A percentile compares a stretch with the other conserved stretches of the same genome.
phyloP scores from a whole-genome alignment of 2,797 vertebrate species.

The Acanthornis magna region DNA sequence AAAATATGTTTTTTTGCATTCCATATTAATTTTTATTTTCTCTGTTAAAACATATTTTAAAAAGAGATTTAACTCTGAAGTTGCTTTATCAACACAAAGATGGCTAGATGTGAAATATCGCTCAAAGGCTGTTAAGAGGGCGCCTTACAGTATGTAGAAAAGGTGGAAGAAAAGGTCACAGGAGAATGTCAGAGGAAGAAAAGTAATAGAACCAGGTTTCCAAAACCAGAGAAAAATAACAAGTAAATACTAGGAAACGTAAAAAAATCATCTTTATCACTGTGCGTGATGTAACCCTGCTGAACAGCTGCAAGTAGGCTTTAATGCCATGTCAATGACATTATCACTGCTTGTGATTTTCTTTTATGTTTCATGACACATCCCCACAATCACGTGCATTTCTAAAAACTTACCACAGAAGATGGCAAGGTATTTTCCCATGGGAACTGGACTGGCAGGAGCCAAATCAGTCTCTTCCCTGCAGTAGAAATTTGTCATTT shows the following conservation, averaged over 20 bases:
- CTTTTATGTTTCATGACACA: background rate
- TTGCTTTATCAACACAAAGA: background rate
- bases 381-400: background rate
- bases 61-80: background rate
- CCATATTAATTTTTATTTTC: background rate
- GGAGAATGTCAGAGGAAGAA: background rate
- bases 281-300: background rate
- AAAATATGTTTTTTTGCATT: background rate
- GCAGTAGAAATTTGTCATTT: conserved; percentile 15
- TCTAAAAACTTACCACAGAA: background rate
- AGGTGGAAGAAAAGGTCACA: background rate
- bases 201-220: background rate
- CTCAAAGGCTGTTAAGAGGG: background rate
- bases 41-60: background rate
- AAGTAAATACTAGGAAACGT: background rate
- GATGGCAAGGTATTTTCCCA: background rate
- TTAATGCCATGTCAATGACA: background rate
- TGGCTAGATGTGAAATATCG: conserved; percentile 1
- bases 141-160: background rate
- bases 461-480: background rate
- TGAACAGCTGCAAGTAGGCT: background rate
- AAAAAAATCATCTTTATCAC: background rate
- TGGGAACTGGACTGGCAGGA: background rate
- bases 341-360: background rate
- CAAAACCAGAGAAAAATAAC: background rate